These are phyloP conservation scores for Leistus spinibarbis DNA, from an alignment of 2,888 invertebrate genomes.

Conservation along the genomic window DNA sequence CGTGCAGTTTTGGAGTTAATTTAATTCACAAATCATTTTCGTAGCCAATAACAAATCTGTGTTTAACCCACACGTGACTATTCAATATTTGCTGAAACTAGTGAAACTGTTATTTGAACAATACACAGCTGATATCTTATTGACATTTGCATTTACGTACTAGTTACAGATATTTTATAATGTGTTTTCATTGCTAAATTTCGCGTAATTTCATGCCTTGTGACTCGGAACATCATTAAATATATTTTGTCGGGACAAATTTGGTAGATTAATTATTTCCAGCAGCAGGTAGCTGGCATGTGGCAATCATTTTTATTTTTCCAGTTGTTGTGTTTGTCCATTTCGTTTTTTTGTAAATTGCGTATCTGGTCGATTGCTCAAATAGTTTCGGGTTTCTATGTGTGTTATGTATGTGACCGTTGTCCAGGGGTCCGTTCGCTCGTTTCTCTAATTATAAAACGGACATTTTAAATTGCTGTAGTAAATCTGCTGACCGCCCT, in stretches of 20 bases:
- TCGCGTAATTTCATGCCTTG: background rate
- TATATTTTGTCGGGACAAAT: background rate
- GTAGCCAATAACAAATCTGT: no score
- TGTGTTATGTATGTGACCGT: background rate
- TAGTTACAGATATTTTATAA: background rate
- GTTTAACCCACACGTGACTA: no score
- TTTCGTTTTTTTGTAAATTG: slow-evolving; percentile 5
- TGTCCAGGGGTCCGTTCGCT: background rate
- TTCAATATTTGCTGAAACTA: background rate
- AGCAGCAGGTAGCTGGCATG: background rate
- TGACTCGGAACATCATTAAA: background rate
- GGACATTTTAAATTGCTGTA: slow-evolving; percentile 32
- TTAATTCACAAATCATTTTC: background rate
- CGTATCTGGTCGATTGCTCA: slow-evolving; percentile 21
- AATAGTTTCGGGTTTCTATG: slow-evolving; percentile 7
- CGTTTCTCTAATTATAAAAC: slow-evolving; percentile 29
- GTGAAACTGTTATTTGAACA: background rate
- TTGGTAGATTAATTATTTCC: background rate
- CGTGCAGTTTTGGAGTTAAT: background rate
- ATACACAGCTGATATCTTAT: no score
- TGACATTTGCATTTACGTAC: background rate
- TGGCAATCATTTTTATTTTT: background rate
- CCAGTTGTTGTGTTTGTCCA: background rate
- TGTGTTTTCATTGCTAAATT: background rate
- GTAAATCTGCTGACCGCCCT: slow-evolving; percentile 29